Conservation (phyloP, 92 coral and sea anemone genomes). For the Muricea muricata region DNA sequence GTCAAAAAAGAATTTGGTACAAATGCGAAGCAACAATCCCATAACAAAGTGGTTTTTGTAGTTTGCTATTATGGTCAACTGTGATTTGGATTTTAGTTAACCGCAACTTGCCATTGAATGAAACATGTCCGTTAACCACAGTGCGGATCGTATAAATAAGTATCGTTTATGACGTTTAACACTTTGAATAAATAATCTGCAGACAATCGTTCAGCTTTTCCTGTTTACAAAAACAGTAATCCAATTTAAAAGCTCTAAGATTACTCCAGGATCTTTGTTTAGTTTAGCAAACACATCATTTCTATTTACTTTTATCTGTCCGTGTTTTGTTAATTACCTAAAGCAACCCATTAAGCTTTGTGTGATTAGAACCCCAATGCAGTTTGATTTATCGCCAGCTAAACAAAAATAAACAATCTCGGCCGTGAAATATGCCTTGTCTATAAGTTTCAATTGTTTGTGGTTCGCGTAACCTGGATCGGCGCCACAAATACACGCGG, state of each 20-base stretch:
- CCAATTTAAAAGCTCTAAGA: not conserved
- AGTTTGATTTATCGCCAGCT: conserved; percentile 18
- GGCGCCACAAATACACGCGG: conserved; percentile 7
- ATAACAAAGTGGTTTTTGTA: too few species aligned
- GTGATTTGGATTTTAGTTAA: too few species aligned
- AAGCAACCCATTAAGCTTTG: not conserved
- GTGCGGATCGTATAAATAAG: too few species aligned
- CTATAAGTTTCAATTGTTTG: not conserved
- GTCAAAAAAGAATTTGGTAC: too few species aligned
- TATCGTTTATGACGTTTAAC: not conserved
- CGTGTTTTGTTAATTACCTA: conserved; percentile 14
- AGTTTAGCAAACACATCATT: not conserved
- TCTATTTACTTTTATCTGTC: conserved; percentile 7
- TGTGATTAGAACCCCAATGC: not conserved
- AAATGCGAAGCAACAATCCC: too few species aligned
- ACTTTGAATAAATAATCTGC: not conserved
- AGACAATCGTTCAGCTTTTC: not conserved
- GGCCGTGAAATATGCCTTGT: not conserved
- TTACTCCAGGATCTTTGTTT: not conserved
- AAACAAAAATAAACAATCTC: not conserved
- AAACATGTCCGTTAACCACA: too few species aligned
- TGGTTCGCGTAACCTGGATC: conserved; percentile 4
- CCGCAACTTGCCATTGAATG: too few species aligned
- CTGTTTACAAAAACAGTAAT: conserved; percentile 15
- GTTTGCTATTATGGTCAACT: too few species aligned